phyloP scores from a whole-genome alignment of 2,888 invertebrate species.

The Hydrotaea diabolus region DNA sequence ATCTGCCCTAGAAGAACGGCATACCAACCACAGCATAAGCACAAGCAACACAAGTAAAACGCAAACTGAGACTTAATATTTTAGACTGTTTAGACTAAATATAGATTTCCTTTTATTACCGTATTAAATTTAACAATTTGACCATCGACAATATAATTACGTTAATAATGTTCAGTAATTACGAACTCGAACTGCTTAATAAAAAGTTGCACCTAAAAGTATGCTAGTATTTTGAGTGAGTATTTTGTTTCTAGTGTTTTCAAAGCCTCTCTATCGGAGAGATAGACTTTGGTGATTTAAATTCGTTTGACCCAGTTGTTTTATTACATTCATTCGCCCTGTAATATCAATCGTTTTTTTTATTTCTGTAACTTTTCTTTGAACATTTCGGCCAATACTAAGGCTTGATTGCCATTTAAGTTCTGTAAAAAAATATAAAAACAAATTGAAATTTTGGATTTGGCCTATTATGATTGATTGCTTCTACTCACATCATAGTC shows the following conservation, averaged over 20 bases:
- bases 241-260: neutral
- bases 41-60: neutral
- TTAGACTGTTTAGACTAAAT: constrained; percentile 37
- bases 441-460: neutral
- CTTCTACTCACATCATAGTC: constrained; percentile 83
- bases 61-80: too few relatives aligned
- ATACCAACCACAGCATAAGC: neutral
- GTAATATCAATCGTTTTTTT: too few relatives aligned
- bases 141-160: constrained; percentile 16
- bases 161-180: constrained; percentile 36
- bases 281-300: too few relatives aligned
- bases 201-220: constrained; percentile 52
- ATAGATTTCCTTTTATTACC: constrained; percentile 24
- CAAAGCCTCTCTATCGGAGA: too few relatives aligned
- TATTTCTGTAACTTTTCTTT: constrained; percentile 79
- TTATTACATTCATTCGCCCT: neutral
- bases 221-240: constrained; percentile 52
- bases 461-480: neutral
- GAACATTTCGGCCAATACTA: constrained; percentile 82
- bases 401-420: constrained; percentile 84
- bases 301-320: constrained; percentile 53
- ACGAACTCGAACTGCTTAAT: constrained; percentile 30
- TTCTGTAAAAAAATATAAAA: constrained; percentile 74
- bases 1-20: neutral
- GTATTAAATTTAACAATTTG: constrained; percentile 43